Conservation (phyloP, 2,888 invertebrate genomes). For the Rhingia campestris region DNA sequence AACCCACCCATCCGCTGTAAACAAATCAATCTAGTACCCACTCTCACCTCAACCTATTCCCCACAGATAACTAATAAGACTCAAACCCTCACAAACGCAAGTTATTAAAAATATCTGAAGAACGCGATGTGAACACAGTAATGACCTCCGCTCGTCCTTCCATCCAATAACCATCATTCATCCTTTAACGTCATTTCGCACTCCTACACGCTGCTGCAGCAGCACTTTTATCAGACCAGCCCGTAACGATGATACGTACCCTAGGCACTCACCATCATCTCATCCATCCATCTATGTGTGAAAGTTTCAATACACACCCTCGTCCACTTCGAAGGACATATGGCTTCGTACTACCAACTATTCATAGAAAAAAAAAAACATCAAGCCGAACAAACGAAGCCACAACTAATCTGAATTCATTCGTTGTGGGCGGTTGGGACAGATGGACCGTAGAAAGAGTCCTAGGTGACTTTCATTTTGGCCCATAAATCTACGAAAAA, state of each 20-base stretch:
- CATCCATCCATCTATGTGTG: slow-evolving; percentile 53
- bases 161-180: slow-evolving; percentile 68
- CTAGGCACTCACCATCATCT: slow-evolving; percentile 10
- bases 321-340: slow-evolving; percentile 67
- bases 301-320: slow-evolving; percentile 64
- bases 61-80: too few species aligned
- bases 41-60: too few species aligned
- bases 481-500: slow-evolving; percentile 72
- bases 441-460: slow-evolving; percentile 33
- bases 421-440: slow-evolving; percentile 49
- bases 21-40: too few species aligned
- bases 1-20: too few species aligned
- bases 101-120: too few species aligned
- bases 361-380: neutral
- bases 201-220: slow-evolving; percentile 17
- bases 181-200: slow-evolving; percentile 55
- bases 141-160: slow-evolving; percentile 49
- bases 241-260: slow-evolving; percentile 11
- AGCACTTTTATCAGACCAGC: slow-evolving; percentile 60
- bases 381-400: neutral
- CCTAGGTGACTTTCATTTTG: slow-evolving; percentile 49
- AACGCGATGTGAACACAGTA: slow-evolving; percentile 17
- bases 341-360: slow-evolving; percentile 16
- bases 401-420: slow-evolving; percentile 74
- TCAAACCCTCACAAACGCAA: too few species aligned